Conservation (phyloP, 2,797 vertebrate species). For the Lacerta viridis region DNA sequence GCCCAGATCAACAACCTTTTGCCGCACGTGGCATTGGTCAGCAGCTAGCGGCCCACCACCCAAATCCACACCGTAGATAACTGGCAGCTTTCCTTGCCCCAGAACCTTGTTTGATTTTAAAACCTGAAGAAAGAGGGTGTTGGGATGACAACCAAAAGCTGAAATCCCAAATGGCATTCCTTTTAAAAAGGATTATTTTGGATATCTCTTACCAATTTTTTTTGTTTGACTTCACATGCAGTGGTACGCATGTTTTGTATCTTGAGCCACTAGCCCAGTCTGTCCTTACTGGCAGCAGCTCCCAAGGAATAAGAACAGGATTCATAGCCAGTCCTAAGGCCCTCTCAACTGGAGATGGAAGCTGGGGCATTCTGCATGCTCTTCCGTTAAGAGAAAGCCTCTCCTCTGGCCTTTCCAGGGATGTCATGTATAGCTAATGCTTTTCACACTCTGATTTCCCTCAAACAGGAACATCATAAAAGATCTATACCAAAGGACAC, state of each 20-base stretch:
- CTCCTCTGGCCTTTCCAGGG: neutral
- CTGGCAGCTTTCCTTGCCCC: neutral
- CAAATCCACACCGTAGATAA: neutral
- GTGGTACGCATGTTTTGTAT: too few relatives aligned
- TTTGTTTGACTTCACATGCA: too few relatives aligned
- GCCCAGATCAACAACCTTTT: neutral
- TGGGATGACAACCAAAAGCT: neutral
- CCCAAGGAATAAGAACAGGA: neutral
- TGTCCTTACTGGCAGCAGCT: neutral
- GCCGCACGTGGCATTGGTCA: neutral
- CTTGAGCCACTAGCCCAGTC: neutral
- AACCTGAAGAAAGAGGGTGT: neutral
- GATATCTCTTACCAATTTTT: neutral
- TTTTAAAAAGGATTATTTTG: neutral
- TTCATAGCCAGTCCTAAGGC: neutral
- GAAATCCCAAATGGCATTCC: neutral
- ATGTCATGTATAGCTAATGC: slow-evolving; percentile 12
- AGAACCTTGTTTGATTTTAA: neutral
- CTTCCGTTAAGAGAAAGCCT: neutral
- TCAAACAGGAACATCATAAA: slow-evolving; percentile 95
- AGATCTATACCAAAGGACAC: slow-evolving; percentile 98
- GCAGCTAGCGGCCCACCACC: too few relatives aligned
- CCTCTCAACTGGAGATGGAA: neutral
- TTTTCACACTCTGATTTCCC: slow-evolving; percentile 48
- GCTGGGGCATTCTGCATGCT: neutral